A percentile compares a stretch with the other conserved stretches of the same genome.
Evolutionary conservation across 2,113 vertebrate genomes (phyloP).

Genomic region (Euleptes europaea): DNA sequence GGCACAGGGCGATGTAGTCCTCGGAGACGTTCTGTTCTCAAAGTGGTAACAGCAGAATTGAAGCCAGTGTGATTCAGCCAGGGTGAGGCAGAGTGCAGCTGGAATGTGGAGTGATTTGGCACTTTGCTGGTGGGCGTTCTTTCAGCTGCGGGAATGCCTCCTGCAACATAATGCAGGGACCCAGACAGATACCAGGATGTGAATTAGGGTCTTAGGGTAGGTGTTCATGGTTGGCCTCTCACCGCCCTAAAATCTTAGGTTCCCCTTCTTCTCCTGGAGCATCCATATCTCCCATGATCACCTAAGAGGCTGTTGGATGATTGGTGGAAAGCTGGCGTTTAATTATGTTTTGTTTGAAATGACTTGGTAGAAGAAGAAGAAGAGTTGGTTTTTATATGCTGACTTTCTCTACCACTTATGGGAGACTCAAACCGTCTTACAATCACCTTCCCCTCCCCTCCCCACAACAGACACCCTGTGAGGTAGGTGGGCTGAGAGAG

Average conservation of each 20-base stretch:
- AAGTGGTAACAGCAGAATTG: background rate
- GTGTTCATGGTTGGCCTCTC: background rate
- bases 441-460: no score
- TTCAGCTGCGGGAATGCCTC: rapidly evolving
- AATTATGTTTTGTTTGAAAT: background rate
- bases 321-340: background rate
- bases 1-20: background rate
- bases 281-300: no score
- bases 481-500: no score
- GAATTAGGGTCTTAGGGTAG: background rate
- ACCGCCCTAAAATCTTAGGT: background rate
- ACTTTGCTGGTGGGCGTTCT: background rate
- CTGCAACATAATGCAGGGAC: conserved; percentile 3
- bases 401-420: no score
- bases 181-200: background rate
- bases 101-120: background rate
- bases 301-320: no score
- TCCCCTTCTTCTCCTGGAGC: background rate
- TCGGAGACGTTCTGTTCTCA: background rate
- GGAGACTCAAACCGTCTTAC: no score
- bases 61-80: background rate
- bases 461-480: no score
- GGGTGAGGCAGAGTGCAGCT: background rate
- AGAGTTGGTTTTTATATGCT: no score
- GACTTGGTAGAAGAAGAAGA: background rate